Percentiles rank a stretch among this genome's conserved stretches.
Evolutionary conservation across 2,888 invertebrate species (phyloP).

Genomic region (Phoenoteleia sp.): DNA sequence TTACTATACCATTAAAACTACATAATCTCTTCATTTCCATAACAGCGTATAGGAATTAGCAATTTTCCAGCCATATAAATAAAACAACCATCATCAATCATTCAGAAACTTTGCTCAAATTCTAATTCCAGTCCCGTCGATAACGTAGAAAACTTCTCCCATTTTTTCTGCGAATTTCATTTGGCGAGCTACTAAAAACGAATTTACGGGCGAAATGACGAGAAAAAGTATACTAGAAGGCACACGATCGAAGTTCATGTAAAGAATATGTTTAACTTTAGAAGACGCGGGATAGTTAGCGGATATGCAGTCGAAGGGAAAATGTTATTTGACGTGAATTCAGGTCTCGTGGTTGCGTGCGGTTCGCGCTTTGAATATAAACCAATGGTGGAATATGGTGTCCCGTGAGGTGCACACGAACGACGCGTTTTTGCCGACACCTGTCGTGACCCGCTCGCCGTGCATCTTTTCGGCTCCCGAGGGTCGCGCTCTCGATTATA

Average conservation of each 20-base stretch:
- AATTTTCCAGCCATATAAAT: too few species aligned
- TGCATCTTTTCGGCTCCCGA: slow-evolving; percentile 59
- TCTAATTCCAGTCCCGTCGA: background rate
- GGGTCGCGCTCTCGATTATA: slow-evolving; percentile 77
- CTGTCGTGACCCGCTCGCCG: slow-evolving; percentile 32
- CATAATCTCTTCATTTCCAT: too few species aligned
- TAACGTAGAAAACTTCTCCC: background rate
- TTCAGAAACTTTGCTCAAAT: background rate
- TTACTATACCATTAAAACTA: too few species aligned
- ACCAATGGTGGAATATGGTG: slow-evolving; percentile 74
- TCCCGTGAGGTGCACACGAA: slow-evolving; percentile 70
- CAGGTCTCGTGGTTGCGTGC: slow-evolving; percentile 78
- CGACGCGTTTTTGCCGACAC: slow-evolving; percentile 52
- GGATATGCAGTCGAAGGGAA: slow-evolving; percentile 57
- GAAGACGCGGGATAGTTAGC: slow-evolving; percentile 53
- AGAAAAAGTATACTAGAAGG: slow-evolving; percentile 30
- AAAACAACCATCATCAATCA: too few species aligned
- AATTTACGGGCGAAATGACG: slow-evolving; percentile 39
- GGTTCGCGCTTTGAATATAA: slow-evolving; percentile 80
- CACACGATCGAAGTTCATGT: slow-evolving; percentile 53
- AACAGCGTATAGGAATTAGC: too few species aligned
- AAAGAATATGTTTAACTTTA: slow-evolving; percentile 61
- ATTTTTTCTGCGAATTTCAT: slow-evolving; percentile 20
- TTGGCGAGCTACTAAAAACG: slow-evolving; percentile 5
- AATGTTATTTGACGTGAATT: slow-evolving; percentile 79